Percentiles rank a stretch among this genome's conserved stretches.
phyloP scores from a whole-genome alignment of 2,113 vertebrate genomes.

The Scatophagus argus region DNA sequence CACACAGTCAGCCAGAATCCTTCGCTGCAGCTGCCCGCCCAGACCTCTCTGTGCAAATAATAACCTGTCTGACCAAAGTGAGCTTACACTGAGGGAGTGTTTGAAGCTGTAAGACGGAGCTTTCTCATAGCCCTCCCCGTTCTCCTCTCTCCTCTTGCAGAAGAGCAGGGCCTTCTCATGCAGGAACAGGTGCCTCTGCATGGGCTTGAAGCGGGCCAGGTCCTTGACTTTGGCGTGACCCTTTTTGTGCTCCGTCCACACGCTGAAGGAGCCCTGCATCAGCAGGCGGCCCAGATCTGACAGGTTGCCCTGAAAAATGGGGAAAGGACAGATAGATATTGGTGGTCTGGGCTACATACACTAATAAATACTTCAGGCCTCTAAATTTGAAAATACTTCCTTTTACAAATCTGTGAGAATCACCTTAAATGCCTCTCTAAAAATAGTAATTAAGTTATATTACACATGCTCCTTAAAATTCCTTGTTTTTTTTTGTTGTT shows the following conservation, averaged over 20 bases:
- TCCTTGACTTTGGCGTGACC: conserved; percentile 98
- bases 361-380: too few species aligned
- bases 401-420: not conserved
- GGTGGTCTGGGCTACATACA: not conserved
- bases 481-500: too few species aligned
- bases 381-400: too few species aligned
- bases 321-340: not conserved
- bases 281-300: conserved; percentile 93
- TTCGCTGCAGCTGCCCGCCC: not conserved
- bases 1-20: not conserved
- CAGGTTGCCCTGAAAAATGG: conserved; percentile 89
- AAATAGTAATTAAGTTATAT: too few species aligned
- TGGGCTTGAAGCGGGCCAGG: conserved; percentile 97
- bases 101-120: conserved; percentile 99
- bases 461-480: too few species aligned
- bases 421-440: too few species aligned
- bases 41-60: not conserved
- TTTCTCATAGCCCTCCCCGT: conserved; percentile 96
- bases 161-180: conserved; percentile 95
- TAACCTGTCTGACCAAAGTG: fast-evolving
- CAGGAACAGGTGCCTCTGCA: conserved; percentile 97
- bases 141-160: conserved; percentile 97
- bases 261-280: conserved; percentile 98
- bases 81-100: conserved; percentile 93
- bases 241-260: conserved; percentile 98